phyloP scores from a whole-genome alignment of 2,113 vertebrate species.

The Scopus umbretta region DNA sequence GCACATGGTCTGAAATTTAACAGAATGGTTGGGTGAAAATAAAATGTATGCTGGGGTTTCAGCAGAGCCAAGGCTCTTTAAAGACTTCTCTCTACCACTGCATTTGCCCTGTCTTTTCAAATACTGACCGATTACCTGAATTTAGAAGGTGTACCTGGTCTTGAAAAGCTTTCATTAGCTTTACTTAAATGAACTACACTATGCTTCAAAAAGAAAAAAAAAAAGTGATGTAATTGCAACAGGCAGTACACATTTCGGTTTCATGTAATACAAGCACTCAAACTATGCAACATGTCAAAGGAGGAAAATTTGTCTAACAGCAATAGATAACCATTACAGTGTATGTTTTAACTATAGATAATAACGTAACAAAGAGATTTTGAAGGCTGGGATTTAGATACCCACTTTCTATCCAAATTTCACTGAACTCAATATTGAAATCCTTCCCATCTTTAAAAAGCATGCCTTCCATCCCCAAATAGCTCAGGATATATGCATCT shows the following conservation, averaged over 20 bases:
- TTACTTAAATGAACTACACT: not conserved
- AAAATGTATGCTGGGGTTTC: not conserved
- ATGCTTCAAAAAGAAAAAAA: not conserved
- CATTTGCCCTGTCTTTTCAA: not conserved
- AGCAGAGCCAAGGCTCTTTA: not conserved
- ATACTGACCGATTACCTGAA: not conserved
- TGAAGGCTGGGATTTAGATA: not conserved
- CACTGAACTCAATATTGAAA: not conserved
- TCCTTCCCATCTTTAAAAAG: not conserved
- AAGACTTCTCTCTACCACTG: not conserved
- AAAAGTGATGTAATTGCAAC: not conserved
- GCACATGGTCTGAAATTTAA: not conserved
- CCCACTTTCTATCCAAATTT: not conserved
- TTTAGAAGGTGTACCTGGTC: not conserved
- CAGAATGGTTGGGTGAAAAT: not conserved
- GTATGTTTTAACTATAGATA: not conserved
- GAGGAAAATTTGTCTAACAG: not conserved
- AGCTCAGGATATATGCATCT: not conserved
- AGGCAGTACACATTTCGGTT: not conserved
- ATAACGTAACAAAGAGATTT: not conserved
- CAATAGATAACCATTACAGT: not conserved
- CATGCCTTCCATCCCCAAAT: not conserved
- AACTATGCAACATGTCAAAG: not conserved
- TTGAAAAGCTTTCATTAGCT: not conserved
- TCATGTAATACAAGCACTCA: not conserved